Percentiles rank a stretch among this genome's conserved stretches.
Evolutionary conservation across 1,140 invertebrate genomes (phyloP).

Genomic region (Cylas formicarius): DNA sequence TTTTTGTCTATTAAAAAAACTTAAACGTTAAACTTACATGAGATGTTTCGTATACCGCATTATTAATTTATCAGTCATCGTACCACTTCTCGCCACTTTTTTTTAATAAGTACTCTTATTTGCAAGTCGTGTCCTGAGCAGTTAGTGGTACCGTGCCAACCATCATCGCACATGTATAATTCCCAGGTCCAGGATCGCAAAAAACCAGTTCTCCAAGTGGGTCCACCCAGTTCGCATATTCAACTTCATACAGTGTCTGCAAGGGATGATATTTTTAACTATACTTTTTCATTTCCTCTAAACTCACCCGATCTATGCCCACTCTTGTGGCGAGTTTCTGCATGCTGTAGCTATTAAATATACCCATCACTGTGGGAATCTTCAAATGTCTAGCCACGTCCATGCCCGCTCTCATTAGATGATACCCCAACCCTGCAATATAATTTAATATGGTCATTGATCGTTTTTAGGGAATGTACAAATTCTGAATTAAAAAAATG

Average conservation of each 20-base stretch:
- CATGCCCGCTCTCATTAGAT: slow-evolving; percentile 44
- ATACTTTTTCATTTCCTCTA: slow-evolving; percentile 1
- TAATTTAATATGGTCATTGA: background rate
- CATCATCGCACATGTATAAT: slow-evolving; percentile 56
- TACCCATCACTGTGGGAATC: slow-evolving; percentile 46
- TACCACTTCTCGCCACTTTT: no score
- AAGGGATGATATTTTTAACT: slow-evolving; percentile 8
- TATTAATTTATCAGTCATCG: no score
- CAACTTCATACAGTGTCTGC: slow-evolving; percentile 45
- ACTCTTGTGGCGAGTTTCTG: slow-evolving; percentile 46
- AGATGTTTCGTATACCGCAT: no score
- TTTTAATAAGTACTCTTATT: no score
- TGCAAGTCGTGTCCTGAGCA: no score
- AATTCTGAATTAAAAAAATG: no score
- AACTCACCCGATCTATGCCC: slow-evolving; percentile 42
- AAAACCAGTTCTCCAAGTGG: slow-evolving; percentile 48
- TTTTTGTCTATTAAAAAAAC: no score
- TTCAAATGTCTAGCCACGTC: slow-evolving; percentile 43
- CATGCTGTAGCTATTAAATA: slow-evolving; percentile 46
- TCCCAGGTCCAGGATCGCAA: slow-evolving; percentile 49
- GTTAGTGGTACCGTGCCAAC: slow-evolving; percentile 31
- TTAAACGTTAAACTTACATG: no score
- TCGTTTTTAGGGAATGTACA: no score
- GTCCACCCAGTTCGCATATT: slow-evolving; percentile 49
- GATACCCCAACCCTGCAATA: slow-evolving; percentile 44